Base-by-base conservation (phyloP, 1,140 invertebrate species). In the Aleiodes sp. region DNA sequence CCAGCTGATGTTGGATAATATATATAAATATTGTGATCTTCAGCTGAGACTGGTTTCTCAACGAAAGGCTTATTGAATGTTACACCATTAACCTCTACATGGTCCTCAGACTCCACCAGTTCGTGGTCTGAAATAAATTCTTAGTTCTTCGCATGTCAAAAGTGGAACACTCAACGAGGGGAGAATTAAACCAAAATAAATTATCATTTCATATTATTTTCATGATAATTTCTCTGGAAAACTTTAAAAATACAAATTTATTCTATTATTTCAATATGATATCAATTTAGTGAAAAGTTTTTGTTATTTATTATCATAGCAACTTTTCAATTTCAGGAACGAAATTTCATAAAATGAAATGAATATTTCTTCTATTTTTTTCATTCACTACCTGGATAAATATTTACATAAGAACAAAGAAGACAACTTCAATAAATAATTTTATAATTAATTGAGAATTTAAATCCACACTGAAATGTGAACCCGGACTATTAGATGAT, bases 1-100 rank as follows among this genome's bases (percentile, higher is more conserved):
- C 98, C 98, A n/a, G 98, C 98, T 2, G 96, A 97, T 2, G 96
- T 96, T 0, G 98, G 98, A 87, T 99, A 99, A 86, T 99, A 99
- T 77, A 99, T 99, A 83, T 99, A 99, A 80, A 99, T 98, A 83
- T 99, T 99, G 84, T 99, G 98, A 87, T 99, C 98, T 87, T 99
- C 98, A 0, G 98, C 98, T 19, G 96, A 98, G 39, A 98, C 92
- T 0, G 97, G 97, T 83, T 99, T 99, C 84, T 99, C 98, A 0
- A 99, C 98, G 88, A 99, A 99, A 0, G 98, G 98, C 83, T 99
- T 99, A 81, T 98, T 98, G 80, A 99, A 99, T 2, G 95, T 92
- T 21, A 96, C 91, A 3, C 97, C 97, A 84, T 99, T 98, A 4
- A 99, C 96, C 87, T 99, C 98, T 8, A 99, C 98, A 77, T 98